Evolutionary conservation across 2,888 invertebrate species (phyloP), one percentile per base, ranked within the genome.

Genomic region (Poecilus cupreus): DNA sequence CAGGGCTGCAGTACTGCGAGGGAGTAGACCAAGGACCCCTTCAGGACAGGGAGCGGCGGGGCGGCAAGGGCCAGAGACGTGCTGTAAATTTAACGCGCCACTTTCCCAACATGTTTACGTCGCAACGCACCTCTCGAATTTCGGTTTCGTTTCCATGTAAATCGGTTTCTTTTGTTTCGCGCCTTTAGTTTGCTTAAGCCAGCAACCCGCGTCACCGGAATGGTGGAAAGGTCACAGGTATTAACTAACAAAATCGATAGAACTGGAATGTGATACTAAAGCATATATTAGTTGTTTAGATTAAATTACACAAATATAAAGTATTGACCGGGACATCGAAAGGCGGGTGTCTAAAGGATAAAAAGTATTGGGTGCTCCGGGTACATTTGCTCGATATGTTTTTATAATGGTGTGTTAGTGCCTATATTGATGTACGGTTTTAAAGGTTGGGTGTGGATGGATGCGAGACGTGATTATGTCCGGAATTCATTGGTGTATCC

Each of bases 61-160:
- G 22, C 4, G 20, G 8, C 11, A 22, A 77, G 46, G 46, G 46
- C 60, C 24, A 77, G 64, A 46, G n/a, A 39, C 75, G 43, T 26
- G 24, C 60, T 60, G 77, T 60, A 60, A 77, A 77, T 77, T 77
- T 77, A 77, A 77, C 54, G 22, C 57, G 37, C 57, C 39, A 39
- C 76, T 76, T 22, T 76, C 51, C 57, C 32, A 76, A 57, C 64
- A 77, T 77, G 77, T 77, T 77, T 77, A 77, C 77, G 77, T 77
- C 20, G 37, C 20, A 18, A 75, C 26, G 75, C 32, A 51, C 72
- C 32, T 64, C 54, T 54, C 24, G 64, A 39, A 77, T 20, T 60
- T 77, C 46, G n/a, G 75, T 54, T 54, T 54, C 54, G 54, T 54
- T 54, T 54, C 22, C 54, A 54, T 54, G 54, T 54, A 54, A 54